Evolutionary conservation across 2,888 invertebrate genomes (phyloP).

Genomic region (Drosophila pseudotakahashii): DNA sequence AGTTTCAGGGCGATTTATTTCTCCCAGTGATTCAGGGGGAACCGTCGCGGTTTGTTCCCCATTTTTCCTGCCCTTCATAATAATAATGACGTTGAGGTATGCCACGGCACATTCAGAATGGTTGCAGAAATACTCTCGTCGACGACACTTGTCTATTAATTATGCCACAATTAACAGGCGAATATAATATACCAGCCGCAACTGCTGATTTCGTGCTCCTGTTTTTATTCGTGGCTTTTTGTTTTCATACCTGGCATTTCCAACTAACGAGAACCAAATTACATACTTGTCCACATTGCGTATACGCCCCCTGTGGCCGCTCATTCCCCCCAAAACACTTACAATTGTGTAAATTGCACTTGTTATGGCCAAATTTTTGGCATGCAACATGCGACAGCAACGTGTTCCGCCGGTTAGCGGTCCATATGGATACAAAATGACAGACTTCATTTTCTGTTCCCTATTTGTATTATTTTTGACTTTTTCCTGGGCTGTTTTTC

Average conservation of each 20-base stretch:
- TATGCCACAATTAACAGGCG: slow-evolving; percentile 42
- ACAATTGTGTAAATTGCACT: slow-evolving; percentile 91
- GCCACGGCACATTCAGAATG: slow-evolving; percentile 9
- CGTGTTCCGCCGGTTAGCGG: slow-evolving; percentile 84
- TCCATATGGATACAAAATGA: slow-evolving; percentile 85
- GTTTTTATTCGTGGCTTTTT: slow-evolving; percentile 4
- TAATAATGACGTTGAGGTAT: slow-evolving; percentile 28
- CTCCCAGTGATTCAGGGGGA: too few relatives aligned
- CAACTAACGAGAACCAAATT: slow-evolving; percentile 41
- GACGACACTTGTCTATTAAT: slow-evolving; percentile 46
- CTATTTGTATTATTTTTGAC: slow-evolving; percentile 8
- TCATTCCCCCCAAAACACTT: slow-evolving; percentile 83
- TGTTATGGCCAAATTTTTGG: slow-evolving; percentile 89
- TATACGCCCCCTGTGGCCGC: slow-evolving; percentile 44
- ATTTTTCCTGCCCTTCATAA: neutral
- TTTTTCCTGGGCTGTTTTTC: slow-evolving; percentile 9
- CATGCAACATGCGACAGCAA: slow-evolving; percentile 88
- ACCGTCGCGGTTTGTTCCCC: neutral
- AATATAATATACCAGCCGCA: slow-evolving; percentile 32
- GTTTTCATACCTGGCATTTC: slow-evolving; percentile 2
- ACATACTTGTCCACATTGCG: slow-evolving; percentile 51
- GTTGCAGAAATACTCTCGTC: slow-evolving; percentile 8
- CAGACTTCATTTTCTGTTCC: slow-evolving; percentile 85
- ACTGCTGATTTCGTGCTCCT: slow-evolving; percentile 17
- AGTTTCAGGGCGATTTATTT: too few relatives aligned